A percentile compares a stretch with the other conserved stretches of the same genome.
Evolutionary conservation across 2,797 vertebrate genomes (phyloP).

Genomic region (Myiothlypis chrysogaster): DNA sequence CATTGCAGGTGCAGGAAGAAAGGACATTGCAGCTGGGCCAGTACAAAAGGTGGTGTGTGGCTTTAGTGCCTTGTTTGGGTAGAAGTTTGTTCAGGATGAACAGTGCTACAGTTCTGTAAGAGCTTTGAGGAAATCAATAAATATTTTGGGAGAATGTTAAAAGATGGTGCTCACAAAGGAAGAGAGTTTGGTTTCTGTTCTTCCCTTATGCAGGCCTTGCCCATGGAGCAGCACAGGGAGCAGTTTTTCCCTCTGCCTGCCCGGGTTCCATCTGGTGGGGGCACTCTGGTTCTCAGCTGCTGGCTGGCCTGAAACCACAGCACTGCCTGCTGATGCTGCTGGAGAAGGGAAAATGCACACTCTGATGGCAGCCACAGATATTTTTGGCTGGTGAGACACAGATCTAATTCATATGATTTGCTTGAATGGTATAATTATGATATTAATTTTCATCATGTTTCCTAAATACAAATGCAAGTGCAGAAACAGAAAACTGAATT

Average conservation of each 20-base stretch:
- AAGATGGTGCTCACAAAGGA: background rate
- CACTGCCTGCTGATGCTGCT: background rate
- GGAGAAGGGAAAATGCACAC: background rate
- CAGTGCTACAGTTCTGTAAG: accelerated
- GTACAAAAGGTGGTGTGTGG: accelerated
- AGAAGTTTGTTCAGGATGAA: background rate
- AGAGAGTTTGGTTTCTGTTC: background rate
- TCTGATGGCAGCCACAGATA: constrained; percentile 2
- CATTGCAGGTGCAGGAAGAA: background rate
- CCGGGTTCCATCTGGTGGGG: background rate
- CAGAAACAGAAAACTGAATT: constrained; percentile 26
- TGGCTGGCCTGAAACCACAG: background rate
- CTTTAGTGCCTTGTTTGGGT: background rate
- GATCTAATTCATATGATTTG: constrained; percentile 39
- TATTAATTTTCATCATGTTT: constrained; percentile 52
- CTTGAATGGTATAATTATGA: constrained; percentile 39
- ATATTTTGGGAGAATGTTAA: background rate
- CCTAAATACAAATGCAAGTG: constrained; percentile 30
- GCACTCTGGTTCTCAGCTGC: background rate
- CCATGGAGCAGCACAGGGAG: background rate
- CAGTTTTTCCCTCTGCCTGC: background rate
- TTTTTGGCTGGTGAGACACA: constrained; percentile 19
- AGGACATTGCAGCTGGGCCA: background rate
- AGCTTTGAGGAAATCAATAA: background rate
- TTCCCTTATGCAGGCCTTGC: background rate